Base-by-base conservation (phyloP, 2,797 vertebrate genomes). In the Coranthus polyacanthus region DNA sequence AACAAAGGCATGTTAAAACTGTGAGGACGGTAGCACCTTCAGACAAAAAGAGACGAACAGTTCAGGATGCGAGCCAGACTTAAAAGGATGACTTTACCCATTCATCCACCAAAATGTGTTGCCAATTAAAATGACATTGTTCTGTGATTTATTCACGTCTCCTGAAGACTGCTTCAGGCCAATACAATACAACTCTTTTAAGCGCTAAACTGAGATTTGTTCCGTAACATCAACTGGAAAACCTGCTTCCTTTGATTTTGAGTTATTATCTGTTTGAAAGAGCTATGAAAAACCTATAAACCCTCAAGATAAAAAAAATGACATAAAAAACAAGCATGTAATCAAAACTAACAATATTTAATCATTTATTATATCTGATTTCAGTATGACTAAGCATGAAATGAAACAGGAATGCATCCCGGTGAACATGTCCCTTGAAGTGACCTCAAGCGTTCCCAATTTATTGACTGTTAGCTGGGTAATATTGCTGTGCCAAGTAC, bases 381-480 rank as follows among this genome's bases (percentile, higher is more conserved):
- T 21, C 15, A 18, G 18, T 20, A 50, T 77, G 50, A 71, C 39
- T 39, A 21, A 42, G 46, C 15, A 26, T 11, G 6, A 6, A 17
- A 17, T 2, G 50, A 55, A 32, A 64, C 55, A 74, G 4, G 1
- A 60, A 17, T 41, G 4, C 63, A 58, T 38, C 10, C 8, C 1
- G 45, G 17, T 24, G 43, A 65, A 60, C 13, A 54, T 22, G 37
- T 73, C 58, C 63, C 32, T 56, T 68, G 17, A 45, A 62, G 32
- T 66, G 56, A 78, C 60, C 70, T 37, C 18, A 12, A 55, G 36
- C 43, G 12, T 58, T 55, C 51, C 18, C 46, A 3, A 13, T 58
- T 83, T 77, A 34, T 52, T 62, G 39, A 47, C 56, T 58, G 44
- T 52, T n/a, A 32, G 43, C 66, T 53, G 64, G 49, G 43, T 50